Evolutionary conservation across 2,888 invertebrate genomes (phyloP), one percentile per base, ranked within the genome.

Genomic region (Cantharis rufa): DNA sequence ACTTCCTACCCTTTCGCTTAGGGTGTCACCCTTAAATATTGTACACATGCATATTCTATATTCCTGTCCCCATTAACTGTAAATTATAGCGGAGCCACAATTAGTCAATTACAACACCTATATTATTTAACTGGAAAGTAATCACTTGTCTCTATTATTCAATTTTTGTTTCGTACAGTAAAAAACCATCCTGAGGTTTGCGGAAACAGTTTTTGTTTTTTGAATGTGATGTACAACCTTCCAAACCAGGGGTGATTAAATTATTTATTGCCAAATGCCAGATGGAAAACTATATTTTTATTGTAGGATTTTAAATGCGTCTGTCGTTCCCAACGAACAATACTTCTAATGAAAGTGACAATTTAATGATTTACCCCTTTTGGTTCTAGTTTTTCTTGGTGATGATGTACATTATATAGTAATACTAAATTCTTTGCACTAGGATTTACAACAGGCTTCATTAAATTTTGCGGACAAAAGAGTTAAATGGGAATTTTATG

Each of bases 41-140:
- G 82, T 79, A 81, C 82, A 79, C 82, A 83, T 84, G 82, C 85
- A 86, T 85, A 86, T 86, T 85, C 86, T 85, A 86, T 86, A 83
- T 83, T 81, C 81, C 84, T 83, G 81, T 83, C 82, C 83, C 84
- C 83, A 84, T 86, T 85, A 84, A 82, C 83, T 78, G 82, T 84
- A 83, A 86, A 84, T 85, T 85, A 86, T 84, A 83, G 84, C 84
- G 78, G 84, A 84, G 84, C 85, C 84, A 83, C 86, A 86, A 86
- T 86, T 86, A 86, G 85, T 85, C 85, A 86, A 86, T 86, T 86
- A 86, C 82, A 80, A 80, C 82, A 79, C 80, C 80, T 81, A 77
- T 81, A 81, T 82, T 80, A 80, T 80, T 78, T 48, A 48, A 48
- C 48, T 48, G 7, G 7, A 48, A 48, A 48, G 48, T 48, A 48